Conservation (phyloP, 2,113 vertebrate genomes). For the Calidris pygmaea region DNA sequence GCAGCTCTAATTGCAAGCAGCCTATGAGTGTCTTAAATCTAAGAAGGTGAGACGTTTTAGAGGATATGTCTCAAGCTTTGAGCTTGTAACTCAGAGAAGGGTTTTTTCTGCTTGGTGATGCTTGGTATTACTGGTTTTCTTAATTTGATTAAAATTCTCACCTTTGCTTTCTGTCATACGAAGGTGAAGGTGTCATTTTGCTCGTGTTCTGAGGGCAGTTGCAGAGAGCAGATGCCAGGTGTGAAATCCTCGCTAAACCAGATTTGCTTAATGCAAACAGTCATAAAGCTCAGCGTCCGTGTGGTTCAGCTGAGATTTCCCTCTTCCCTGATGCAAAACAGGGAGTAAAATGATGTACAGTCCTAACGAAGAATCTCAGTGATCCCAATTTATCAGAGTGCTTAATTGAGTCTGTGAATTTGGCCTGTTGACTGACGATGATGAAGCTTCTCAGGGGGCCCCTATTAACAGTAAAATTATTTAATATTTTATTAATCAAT, state of each 20-base stretch:
- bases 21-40: not conserved
- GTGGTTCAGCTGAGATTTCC: not conserved
- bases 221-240: not conserved
- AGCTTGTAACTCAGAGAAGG: not conserved
- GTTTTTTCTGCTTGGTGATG: not conserved
- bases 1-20: not conserved
- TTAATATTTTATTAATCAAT: slow-evolving; percentile 74
- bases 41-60: not conserved
- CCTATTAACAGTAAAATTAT: slow-evolving; percentile 70
- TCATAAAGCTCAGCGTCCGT: fast-evolving
- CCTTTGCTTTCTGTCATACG: not conserved
- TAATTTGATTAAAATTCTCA: not conserved
- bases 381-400: slow-evolving; percentile 50
- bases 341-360: not conserved
- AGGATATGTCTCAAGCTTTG: not conserved
- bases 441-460: slow-evolving; percentile 29
- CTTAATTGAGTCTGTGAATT: slow-evolving; percentile 52
- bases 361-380: not conserved
- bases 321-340: not conserved
- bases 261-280: not conserved
- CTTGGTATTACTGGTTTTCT: not conserved
- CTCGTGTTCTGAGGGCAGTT: not conserved
- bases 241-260: not conserved
- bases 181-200: fast-evolving
- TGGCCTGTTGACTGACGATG: slow-evolving; percentile 59